Percentiles rank a stretch among this genome's conserved stretches.
These are phyloP conservation scores for Periplaneta americana DNA, from an alignment of 1,140 invertebrate genomes.

Conservation along the genomic window DNA sequence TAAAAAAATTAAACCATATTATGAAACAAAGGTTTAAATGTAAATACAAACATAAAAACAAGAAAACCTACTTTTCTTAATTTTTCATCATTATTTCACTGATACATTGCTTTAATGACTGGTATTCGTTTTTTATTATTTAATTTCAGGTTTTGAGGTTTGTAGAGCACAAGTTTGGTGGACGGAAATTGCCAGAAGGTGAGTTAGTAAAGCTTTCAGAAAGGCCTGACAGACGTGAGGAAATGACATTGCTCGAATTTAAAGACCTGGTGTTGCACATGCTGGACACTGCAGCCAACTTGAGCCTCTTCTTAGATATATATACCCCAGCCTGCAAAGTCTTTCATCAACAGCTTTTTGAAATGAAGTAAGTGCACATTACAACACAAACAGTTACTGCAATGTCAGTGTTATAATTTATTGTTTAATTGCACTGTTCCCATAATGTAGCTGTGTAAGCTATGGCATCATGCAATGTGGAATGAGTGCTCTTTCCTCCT, in stretches of 20 bases:
- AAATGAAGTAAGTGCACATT: conserved; percentile 49
- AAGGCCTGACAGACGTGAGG: conserved; percentile 15
- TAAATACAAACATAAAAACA: too few species aligned
- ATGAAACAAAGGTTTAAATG: too few species aligned
- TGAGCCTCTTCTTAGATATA: conserved; percentile 56
- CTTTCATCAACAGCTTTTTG: conserved; percentile 48
- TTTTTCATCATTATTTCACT: too few species aligned
- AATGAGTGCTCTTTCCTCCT: too few species aligned
- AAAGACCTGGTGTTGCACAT: conserved; percentile 66
- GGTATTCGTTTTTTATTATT: not conserved
- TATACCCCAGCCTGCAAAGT: conserved; percentile 46
- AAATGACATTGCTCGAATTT: conserved; percentile 43
- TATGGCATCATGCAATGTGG: too few species aligned
- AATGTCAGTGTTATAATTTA: too few species aligned
- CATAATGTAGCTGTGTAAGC: too few species aligned
- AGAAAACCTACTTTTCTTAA: too few species aligned
- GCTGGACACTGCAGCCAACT: conserved; percentile 59
- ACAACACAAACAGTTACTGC: too few species aligned
- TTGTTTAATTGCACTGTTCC: too few species aligned
- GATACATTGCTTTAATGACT: too few species aligned
- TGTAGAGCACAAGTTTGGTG: conserved; percentile 43
- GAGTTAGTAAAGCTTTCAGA: conserved; percentile 12
- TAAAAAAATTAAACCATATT: too few species aligned
- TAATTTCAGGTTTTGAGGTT: conserved; percentile 36
- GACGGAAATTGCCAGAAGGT: conserved; percentile 28